Evolutionary conservation across 2,888 invertebrate genomes (phyloP), one percentile per base, ranked within the genome.

Genomic region (Alviniconcha strummeri): DNA sequence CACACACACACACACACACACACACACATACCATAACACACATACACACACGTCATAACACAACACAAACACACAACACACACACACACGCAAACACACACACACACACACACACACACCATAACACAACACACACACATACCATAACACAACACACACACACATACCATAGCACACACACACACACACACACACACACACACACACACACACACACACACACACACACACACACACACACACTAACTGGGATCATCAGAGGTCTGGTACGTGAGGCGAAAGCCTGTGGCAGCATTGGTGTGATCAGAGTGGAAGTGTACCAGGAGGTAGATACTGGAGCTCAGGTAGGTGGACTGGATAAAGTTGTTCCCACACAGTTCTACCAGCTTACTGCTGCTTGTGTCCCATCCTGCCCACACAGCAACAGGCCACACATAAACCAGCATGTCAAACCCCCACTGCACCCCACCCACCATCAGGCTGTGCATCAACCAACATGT

Each of bases 131-230:
- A 11, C 69, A 69, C n/a, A 15, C 17, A 15, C 13, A 3, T 15
- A 69, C 69, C 15, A 15, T n/a, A 11, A 69, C 69, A 71, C 71
- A 71, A 71, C 71, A 71, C n/a, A 71, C 71, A 5, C 19, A 71
- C 71, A 71, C 19, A 71, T 19, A 17, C 15, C 64, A 64, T 6
- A 6, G 52, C 52, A 52, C 72, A 72, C 72, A 72, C 72, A 52
- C 72, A 72, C 74, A 74, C 52, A 74, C 9, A 52, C 54, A 36
- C 74, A 74, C 13, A 55, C 67, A 19, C 80, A 69, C 17, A 55
- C 80, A 80, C 11, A 55, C 80, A 69, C 67, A n/a, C 69, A 69
- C 80, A 55, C 55, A 80, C 60, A 36, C 78, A 78, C 78, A 15
- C 77, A 15, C 57, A 77, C 57, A 77, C 19, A 57, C 57, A 57